Percentiles rank a stretch among this genome's conserved stretches.
phyloP scores from a whole-genome alignment of 30 jellyfish, hydroid and myxozoan genomes.

The Hydra vulgaris region DNA sequence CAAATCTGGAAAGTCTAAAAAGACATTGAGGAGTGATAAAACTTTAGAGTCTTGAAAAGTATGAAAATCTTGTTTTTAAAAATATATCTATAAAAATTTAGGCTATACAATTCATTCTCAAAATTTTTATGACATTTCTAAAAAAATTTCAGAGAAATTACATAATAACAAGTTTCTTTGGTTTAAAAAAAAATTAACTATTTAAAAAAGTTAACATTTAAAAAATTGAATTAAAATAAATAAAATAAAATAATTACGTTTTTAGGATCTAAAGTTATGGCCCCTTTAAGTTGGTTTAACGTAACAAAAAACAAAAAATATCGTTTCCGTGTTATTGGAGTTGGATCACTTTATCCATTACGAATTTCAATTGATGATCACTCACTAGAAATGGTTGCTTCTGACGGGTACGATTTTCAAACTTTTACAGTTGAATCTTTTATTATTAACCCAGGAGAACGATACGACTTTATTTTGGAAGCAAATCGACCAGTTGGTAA shows the following conservation, averaged over 20 bases:
- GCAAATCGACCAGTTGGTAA: slow-evolving; percentile 66
- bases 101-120: too few species aligned
- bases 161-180: too few species aligned
- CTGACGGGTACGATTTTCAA: slow-evolving; percentile 71
- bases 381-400: slow-evolving; percentile 44
- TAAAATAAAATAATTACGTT: too few species aligned
- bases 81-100: too few species aligned
- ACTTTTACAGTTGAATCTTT: slow-evolving; percentile 51
- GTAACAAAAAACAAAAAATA: slow-evolving; percentile 59
- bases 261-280: slow-evolving; percentile 45
- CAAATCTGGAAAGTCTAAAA: too few species aligned
- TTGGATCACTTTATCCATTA: slow-evolving; percentile 71
- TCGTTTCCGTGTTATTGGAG: slow-evolving; percentile 90
- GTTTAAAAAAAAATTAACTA: too few species aligned
- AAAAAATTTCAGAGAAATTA: too few species aligned
- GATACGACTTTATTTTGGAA: slow-evolving; percentile 67
- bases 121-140: too few species aligned
- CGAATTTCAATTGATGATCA: slow-evolving; percentile 83
- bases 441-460: slow-evolving; percentile 79
- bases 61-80: too few species aligned
- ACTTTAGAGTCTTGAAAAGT: too few species aligned
- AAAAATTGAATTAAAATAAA: not conserved
- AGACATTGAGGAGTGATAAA: too few species aligned
- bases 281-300: slow-evolving; percentile 70
- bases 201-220: too few species aligned